Base-by-base conservation (phyloP, 2,113 vertebrate species). In the Gymnorhina tibicen region DNA sequence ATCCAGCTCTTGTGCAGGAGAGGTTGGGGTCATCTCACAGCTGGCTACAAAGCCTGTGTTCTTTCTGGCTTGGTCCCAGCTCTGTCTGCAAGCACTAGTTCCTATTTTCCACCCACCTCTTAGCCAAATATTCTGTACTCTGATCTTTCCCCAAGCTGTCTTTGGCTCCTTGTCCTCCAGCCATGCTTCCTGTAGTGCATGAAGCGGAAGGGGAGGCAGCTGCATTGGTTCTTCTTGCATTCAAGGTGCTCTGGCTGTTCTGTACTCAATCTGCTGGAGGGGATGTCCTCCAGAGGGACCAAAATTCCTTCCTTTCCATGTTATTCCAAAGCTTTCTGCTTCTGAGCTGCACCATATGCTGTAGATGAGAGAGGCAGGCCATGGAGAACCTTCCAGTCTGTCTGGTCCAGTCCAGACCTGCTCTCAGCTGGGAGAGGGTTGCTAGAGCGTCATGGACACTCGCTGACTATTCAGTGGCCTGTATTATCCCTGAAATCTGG, bases 111-210 rank as follows among this genome's bases (percentile, higher is more conserved):
- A 59, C 28, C 19, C 18, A 4, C 23, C 18, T 26, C 15, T 84
- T 32, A 66, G 37, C 33, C 22, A 44, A 50, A 7, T 60, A 5
- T 11, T 84, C 35, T 3, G 8, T 55, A 3, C 27, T 69, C 55
- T 8, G 13, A 37, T 27, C 47, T 39, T 81, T 53, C 33, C 69
- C 19, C 18, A 33, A 75, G 27, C 16, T 5, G 3, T 15, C 32
- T 58, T 6, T 44, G 21, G 8, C 33, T 55, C 21, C 30, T 58
- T 81, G 22, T 63, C 17, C 42, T 92, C 28, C 67, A 75, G 17
- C 56, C 7, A 1, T 21, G 46, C 9, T 85, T 81, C 63, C 35
- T 66, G 23, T 3, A 11, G 17, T 0, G 1, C 1, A 1, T 60
- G 59, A 67, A 35, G 59, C 23, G 30, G 41, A 41, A 82, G 13